Evolutionary conservation across 2,113 vertebrate genomes (phyloP).

Genomic region (Thamnaconus septentrionalis): DNA sequence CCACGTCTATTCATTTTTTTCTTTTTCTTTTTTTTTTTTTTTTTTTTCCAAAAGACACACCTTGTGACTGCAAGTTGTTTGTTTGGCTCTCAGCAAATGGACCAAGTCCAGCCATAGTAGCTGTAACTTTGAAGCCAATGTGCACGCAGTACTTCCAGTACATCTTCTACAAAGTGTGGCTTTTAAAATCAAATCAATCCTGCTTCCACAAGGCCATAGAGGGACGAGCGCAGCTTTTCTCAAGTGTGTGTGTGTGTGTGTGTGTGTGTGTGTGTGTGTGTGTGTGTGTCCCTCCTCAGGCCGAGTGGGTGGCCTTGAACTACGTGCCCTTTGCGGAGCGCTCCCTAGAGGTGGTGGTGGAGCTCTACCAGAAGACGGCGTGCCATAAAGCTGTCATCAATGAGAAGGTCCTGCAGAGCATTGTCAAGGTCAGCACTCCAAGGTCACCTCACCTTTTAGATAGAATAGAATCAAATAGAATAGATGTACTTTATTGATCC

Average conservation of each 20-base stretch:
- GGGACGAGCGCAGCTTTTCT: slow-evolving; percentile 12
- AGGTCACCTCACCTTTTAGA: not conserved
- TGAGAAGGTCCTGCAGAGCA: slow-evolving; percentile 92
- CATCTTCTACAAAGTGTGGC: slow-evolving; percentile 54
- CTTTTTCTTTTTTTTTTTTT: slow-evolving; percentile 42
- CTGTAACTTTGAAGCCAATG: not conserved
- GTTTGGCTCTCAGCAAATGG: not conserved
- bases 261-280: slow-evolving; percentile 6
- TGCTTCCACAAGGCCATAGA: slow-evolving; percentile 31
- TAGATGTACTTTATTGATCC: too few species aligned
- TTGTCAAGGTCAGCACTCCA: slow-evolving; percentile 85
- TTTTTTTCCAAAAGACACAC: slow-evolving; percentile 61
- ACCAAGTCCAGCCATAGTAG: too few species aligned
- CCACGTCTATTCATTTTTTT: not conserved
- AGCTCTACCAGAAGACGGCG: slow-evolving; percentile 97
- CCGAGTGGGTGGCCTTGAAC: slow-evolving; percentile 99
- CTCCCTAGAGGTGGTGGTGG: slow-evolving; percentile 94
- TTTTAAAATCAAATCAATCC: slow-evolving; percentile 34
- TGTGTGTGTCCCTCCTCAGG: slow-evolving; percentile 73
- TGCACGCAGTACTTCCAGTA: too few species aligned
- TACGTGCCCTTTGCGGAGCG: slow-evolving; percentile 98
- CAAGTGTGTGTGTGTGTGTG: not conserved
- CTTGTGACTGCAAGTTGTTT: slow-evolving; percentile 35
- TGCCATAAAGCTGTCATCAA: slow-evolving; percentile 98
- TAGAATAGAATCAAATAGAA: too few species aligned